Conservation (phyloP, 2,888 invertebrate species). For the Nymphalis c-album region DNA sequence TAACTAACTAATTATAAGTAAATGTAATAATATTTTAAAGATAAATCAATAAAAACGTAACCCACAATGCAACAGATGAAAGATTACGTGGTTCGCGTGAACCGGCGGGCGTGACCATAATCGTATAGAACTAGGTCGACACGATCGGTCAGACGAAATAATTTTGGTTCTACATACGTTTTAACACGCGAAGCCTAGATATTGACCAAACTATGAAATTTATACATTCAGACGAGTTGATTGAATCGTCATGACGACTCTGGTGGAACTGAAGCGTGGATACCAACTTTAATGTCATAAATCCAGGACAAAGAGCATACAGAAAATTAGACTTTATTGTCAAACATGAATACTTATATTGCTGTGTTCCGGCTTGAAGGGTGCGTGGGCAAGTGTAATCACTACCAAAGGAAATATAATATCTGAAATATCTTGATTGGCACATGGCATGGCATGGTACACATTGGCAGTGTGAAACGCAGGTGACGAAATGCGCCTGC, state of each 20-base stretch:
- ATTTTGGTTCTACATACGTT: constrained; percentile 31
- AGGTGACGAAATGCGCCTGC: too few species aligned
- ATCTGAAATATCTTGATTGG: too few species aligned
- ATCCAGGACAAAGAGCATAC: not conserved
- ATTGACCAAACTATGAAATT: constrained; percentile 33
- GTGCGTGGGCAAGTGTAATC: too few species aligned
- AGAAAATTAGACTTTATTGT: too few species aligned
- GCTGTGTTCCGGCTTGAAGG: too few species aligned
- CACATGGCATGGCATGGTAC: too few species aligned
- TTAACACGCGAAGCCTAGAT: constrained; percentile 34
- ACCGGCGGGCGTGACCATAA: constrained; percentile 22
- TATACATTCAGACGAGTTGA: constrained; percentile 5
- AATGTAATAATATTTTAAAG: constrained; percentile 2
- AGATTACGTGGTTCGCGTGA: constrained; percentile 28
- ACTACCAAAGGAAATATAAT: too few species aligned
- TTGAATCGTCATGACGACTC: not conserved
- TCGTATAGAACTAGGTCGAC: constrained; percentile 35
- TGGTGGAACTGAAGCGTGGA: not conserved
- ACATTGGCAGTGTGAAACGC: too few species aligned
- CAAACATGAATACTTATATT: too few species aligned
- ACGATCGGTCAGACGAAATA: constrained; percentile 40
- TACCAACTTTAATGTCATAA: not conserved
- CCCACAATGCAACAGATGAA: constrained; percentile 25
- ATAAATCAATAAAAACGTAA: constrained; percentile 15
- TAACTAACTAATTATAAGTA: too few species aligned